Evolutionary conservation across 2,797 vertebrate genomes (phyloP).

Genomic region (Ataeniobius toweri): DNA sequence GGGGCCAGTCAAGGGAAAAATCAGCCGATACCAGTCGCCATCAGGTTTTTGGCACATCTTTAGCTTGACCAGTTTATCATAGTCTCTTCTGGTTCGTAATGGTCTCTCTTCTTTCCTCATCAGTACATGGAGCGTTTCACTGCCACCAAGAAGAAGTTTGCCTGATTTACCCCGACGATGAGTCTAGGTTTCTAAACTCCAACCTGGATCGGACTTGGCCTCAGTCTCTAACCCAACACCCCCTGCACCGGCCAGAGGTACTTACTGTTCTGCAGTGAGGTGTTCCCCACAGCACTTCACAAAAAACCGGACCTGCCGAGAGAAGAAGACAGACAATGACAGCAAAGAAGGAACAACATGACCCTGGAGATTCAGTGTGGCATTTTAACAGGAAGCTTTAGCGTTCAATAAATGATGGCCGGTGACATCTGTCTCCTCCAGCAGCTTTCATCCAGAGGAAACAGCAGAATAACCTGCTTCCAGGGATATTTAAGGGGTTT

Average conservation of each 20-base stretch:
- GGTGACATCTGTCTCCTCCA: not conserved
- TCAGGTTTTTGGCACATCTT: too few species aligned
- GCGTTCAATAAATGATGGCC: not conserved
- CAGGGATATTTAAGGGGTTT: not conserved
- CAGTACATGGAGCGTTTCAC: constrained; percentile 99
- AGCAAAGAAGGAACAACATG: not conserved
- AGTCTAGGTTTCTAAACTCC: not conserved
- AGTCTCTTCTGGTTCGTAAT: not conserved
- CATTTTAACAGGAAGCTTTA: not conserved
- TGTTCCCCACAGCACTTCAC: constrained; percentile 1
- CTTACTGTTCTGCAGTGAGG: constrained; percentile 19
- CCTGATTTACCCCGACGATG: constrained; percentile 73
- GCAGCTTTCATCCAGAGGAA: too few species aligned
- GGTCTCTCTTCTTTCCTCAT: constrained; percentile 8
- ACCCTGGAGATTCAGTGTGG: not conserved
- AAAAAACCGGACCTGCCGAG: not conserved
- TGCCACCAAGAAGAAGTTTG: constrained; percentile 96
- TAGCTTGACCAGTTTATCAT: not conserved
- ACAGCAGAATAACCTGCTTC: not conserved
- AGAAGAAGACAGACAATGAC: not conserved
- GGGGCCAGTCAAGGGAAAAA: not conserved
- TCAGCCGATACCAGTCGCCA: too few species aligned
- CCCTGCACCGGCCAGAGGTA: constrained; percentile 9
- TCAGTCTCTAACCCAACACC: not conserved
- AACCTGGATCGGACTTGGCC: not conserved